Percentiles rank a stretch among this genome's conserved stretches.
These are phyloP conservation scores for Stegana nigrithorax DNA, from an alignment of 2,888 invertebrate genomes.

Conservation along the genomic window DNA sequence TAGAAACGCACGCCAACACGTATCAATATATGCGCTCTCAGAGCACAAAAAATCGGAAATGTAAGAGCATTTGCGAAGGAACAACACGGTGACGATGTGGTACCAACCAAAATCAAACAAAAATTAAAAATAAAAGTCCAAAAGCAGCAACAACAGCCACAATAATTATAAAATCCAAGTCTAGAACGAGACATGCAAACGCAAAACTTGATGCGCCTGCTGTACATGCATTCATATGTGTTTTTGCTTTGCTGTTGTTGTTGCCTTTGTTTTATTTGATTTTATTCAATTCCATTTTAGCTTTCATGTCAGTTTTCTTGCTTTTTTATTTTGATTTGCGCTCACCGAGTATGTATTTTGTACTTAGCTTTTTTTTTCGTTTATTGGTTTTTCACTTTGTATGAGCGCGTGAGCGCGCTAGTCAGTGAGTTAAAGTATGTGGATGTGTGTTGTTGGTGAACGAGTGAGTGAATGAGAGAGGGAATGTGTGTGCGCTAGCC, in stretches of 20 bases:
- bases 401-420: background rate
- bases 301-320: conserved; percentile 43
- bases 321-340: conserved; percentile 44
- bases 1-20: conserved; percentile 4
- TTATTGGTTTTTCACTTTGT: conserved; percentile 53
- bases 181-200: conserved; percentile 13
- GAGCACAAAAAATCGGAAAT: background rate
- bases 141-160: conserved; percentile 47
- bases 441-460: background rate
- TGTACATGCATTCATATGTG: conserved; percentile 19
- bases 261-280: conserved; percentile 28
- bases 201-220: background rate
- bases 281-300: too few species aligned
- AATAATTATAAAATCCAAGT: conserved; percentile 60
- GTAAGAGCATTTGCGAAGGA: background rate
- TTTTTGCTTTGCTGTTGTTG: background rate
- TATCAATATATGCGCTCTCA: background rate
- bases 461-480: too few species aligned
- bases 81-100: background rate
- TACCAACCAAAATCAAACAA: too few species aligned
- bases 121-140: background rate
- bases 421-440: background rate
- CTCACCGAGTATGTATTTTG: conserved; percentile 52
- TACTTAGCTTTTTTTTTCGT: conserved; percentile 51
- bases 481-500: too few species aligned